These are phyloP conservation scores for Timema cristinae DNA, from an alignment of 2,888 invertebrate genomes.

Conservation along the genomic window DNA sequence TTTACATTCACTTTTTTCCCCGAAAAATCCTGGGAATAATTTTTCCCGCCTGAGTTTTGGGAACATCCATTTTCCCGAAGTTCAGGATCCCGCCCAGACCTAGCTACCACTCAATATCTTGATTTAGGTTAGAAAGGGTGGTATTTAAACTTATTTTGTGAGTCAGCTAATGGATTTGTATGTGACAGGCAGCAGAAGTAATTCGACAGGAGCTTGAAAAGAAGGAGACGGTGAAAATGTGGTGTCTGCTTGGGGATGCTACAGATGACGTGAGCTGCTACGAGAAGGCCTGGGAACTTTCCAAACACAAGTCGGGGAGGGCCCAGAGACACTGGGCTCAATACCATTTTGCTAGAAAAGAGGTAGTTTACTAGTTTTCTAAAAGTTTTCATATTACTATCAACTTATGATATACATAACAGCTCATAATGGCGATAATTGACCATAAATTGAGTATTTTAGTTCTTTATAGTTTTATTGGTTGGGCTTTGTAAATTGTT, in stretches of 20 bases:
- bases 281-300: conserved; percentile 88
- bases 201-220: conserved; percentile 72
- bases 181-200: conserved; percentile 74
- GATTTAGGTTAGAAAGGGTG: neutral
- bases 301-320: conserved; percentile 71
- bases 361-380: too few species aligned
- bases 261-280: conserved; percentile 74
- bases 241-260: conserved; percentile 90
- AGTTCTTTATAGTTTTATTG: too few species aligned
- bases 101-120: neutral
- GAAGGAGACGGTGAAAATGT: conserved; percentile 77
- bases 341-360: conserved; percentile 66
- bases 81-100: neutral
- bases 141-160: neutral
- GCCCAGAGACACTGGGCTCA: conserved; percentile 88
- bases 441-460: too few species aligned
- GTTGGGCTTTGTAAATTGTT: too few species aligned
- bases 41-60: neutral
- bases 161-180: neutral
- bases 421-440: too few species aligned
- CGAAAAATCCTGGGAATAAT: neutral
- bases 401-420: too few species aligned
- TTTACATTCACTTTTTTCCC: too few species aligned
- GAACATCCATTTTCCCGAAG: neutral
- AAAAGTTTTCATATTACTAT: too few species aligned